Conservation (phyloP, 2,888 invertebrate genomes). For the Aphodius granarius region DNA sequence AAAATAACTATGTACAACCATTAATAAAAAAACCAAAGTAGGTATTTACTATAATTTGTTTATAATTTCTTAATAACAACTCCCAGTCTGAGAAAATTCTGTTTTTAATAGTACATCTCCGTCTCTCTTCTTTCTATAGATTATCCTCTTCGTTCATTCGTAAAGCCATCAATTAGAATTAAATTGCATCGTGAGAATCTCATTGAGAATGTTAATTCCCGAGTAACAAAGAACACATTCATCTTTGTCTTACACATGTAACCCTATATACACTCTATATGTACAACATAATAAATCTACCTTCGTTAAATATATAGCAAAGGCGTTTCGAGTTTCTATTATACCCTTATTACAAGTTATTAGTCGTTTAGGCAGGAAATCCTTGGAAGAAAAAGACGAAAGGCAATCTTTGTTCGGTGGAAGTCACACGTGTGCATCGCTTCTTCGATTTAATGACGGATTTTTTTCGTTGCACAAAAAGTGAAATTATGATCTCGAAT, state of each 20-base stretch:
- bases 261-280: neutral
- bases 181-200: neutral
- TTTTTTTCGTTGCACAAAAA: neutral
- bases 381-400: neutral
- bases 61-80: too few relatives aligned
- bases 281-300: too few relatives aligned
- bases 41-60: too few relatives aligned
- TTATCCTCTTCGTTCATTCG: neutral
- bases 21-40: too few relatives aligned
- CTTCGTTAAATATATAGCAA: neutral
- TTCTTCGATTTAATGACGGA: neutral
- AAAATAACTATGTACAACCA: neutral
- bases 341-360: too few relatives aligned
- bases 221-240: neutral
- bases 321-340: neutral
- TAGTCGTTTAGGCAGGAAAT: neutral
- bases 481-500: neutral
- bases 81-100: neutral
- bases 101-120: neutral
- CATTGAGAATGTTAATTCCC: neutral
- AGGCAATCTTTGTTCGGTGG: neutral
- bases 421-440: neutral
- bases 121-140: neutral
- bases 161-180: neutral
- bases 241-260: neutral